A percentile compares a stretch with the other conserved stretches of the same genome.
phyloP scores from a whole-genome alignment of 2,113 vertebrate species.

The Axis porcinus region DNA sequence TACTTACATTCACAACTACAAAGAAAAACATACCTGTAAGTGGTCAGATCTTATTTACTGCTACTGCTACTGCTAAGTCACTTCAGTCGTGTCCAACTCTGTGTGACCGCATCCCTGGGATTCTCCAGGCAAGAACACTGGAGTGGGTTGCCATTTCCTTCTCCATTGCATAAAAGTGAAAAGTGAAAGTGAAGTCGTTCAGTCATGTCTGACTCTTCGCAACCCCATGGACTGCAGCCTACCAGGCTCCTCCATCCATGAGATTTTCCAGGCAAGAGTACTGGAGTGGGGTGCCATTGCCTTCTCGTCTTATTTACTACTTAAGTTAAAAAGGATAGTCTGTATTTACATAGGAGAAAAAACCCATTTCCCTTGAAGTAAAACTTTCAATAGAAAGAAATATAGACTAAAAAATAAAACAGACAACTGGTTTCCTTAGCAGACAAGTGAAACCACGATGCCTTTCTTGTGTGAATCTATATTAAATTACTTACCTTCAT shows the following conservation, averaged over 20 bases:
- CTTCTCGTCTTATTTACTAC: not conserved
- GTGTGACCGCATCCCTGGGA: too few relatives aligned
- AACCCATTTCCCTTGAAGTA: not conserved
- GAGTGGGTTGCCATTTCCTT: too few relatives aligned
- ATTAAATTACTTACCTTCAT: not conserved
- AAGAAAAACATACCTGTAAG: not conserved
- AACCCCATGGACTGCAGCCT: too few relatives aligned
- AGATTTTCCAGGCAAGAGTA: too few relatives aligned
- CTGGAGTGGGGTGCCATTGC: too few relatives aligned
- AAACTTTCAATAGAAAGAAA: not conserved
- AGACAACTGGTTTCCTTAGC: not conserved
- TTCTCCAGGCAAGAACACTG: too few relatives aligned
- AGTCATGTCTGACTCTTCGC: too few relatives aligned
- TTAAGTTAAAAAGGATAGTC: not conserved
- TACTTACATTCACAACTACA: not conserved
- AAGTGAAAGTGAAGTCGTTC: too few relatives aligned
- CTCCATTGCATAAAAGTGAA: too few relatives aligned
- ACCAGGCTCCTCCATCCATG: too few relatives aligned
- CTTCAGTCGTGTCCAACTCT: too few relatives aligned
- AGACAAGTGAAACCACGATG: not conserved
- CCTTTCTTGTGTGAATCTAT: not conserved
- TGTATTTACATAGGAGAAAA: not conserved
- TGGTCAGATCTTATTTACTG: not conserved
- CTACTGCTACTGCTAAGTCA: not conserved
- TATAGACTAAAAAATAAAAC: not conserved